Evolutionary conservation across 2,113 vertebrate genomes (phyloP), one percentile per base, ranked within the genome.

Genomic region (Terrapene triunguis): DNA sequence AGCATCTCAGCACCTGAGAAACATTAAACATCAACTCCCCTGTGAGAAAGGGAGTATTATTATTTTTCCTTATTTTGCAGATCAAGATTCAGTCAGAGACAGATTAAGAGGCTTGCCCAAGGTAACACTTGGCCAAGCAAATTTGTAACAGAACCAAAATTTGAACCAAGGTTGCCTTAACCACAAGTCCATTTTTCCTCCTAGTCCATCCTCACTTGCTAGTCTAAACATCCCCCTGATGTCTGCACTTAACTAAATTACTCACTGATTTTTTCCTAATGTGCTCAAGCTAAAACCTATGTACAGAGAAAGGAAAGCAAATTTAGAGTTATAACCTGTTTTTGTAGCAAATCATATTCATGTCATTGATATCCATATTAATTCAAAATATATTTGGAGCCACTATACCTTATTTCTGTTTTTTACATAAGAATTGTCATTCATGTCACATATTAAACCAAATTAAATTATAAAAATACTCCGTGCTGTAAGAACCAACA

Each of bases 401-500:
- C 8, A 42, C 42, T 44, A 29, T 80, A 32, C 16, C 74, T 88
- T 48, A 8, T 8, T 97, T 97, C 89, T 78, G 95, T 97, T 97
- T 96, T 91, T 50, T 84, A 93, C 54, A 90, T 65, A 90, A 93
- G 82, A 95, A 91, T 84, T 96, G 87, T 94, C 87, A 96, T 93
- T 97, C 93, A 92, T 90, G 76, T 95, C 85, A 84, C 86, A 95
- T 90, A 93, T 95, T 90, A 95, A 94, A 94, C 11, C 74, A 96
- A 97, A 96, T 94, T 93, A 95, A 95, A 96, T 96, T 93, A 88
- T 51, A 93, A 96, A 97, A 97, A 93, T 83, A 91, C n/a, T 57
- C 91, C 74, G 47, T 91, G 74, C 84, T 95, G 65, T 96, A 89
- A 95, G 69, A 80, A 80, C 89, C 92, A 97, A 51, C 55, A 90